phyloP scores from a whole-genome alignment of 2,113 vertebrate species.

The Bujurquina vittata region DNA sequence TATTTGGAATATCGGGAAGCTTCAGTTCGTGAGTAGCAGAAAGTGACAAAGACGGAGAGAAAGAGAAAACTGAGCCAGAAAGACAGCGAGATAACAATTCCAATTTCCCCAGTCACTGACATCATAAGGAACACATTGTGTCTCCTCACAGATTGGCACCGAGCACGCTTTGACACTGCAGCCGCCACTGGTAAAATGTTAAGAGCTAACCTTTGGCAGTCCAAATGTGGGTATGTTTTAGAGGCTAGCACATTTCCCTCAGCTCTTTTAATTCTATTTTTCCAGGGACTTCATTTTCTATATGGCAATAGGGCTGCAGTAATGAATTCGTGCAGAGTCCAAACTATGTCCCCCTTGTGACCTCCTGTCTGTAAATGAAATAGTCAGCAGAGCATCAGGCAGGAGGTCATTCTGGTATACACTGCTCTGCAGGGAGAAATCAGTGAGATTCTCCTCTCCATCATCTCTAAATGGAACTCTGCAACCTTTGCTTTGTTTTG shows the following conservation, averaged over 20 bases:
- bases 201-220: slow-evolving; percentile 71
- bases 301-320: slow-evolving; percentile 67
- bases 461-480: slow-evolving; percentile 51
- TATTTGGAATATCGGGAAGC: slow-evolving; percentile 54
- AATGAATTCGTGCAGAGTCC: slow-evolving; percentile 73
- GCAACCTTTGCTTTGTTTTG: slow-evolving; percentile 13
- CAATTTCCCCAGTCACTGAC: slow-evolving; percentile 77
- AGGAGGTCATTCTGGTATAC: slow-evolving; percentile 59
- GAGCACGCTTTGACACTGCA: slow-evolving; percentile 45
- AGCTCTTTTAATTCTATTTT: slow-evolving; percentile 62
- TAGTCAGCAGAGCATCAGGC: slow-evolving; percentile 67
- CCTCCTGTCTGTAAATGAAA: slow-evolving; percentile 77
- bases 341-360: slow-evolving; percentile 68
- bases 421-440: slow-evolving; percentile 54
- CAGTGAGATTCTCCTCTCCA: slow-evolving; percentile 46
- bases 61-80: slow-evolving; percentile 22
- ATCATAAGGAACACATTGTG: slow-evolving; percentile 72
- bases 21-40: slow-evolving; percentile 32
- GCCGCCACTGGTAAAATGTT: slow-evolving; percentile 64
- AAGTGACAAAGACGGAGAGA: neutral
- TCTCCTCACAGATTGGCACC: slow-evolving; percentile 66
- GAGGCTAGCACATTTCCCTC: slow-evolving; percentile 47
- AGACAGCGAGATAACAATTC: slow-evolving; percentile 75
- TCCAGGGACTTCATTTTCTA: slow-evolving; percentile 71
- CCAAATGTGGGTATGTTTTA: slow-evolving; percentile 52